Percentiles rank a stretch among this genome's conserved stretches.
Evolutionary conservation across 35 echinoderm and acorn worm species (phyloP).

Genomic region (Chiridota heheva): DNA sequence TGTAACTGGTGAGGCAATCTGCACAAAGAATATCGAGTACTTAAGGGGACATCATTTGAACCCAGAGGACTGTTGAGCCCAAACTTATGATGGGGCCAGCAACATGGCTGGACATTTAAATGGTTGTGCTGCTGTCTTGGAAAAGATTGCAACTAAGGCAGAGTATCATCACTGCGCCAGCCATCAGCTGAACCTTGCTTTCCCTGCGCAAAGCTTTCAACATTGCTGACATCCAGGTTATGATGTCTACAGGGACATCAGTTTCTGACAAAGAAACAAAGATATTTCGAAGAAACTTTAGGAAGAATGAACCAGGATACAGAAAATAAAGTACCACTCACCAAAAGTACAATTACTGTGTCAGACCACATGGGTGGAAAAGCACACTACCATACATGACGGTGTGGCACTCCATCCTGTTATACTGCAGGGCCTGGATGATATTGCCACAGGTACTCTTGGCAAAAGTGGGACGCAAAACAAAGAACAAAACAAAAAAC

Average conservation of each 20-base stretch:
- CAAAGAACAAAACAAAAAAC: too few relatives aligned
- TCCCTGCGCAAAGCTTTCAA: constrained; percentile 18
- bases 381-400: too few relatives aligned
- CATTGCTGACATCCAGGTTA: constrained; percentile 44
- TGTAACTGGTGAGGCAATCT: too few relatives aligned
- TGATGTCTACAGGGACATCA: constrained; percentile 24
- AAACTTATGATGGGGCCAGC: constrained; percentile 54
- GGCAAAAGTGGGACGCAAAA: too few relatives aligned
- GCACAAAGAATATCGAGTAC: neutral
- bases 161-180: constrained; percentile 60
- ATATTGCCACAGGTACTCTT: too few relatives aligned
- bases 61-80: constrained; percentile 30
- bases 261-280: constrained; percentile 44
- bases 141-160: constrained; percentile 20
- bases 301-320: neutral
- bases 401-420: too few relatives aligned
- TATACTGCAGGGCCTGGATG: too few relatives aligned
- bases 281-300: constrained; percentile 16
- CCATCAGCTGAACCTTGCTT: constrained; percentile 50
- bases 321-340: neutral
- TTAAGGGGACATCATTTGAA: neutral
- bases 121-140: constrained; percentile 40
- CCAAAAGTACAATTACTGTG: constrained; percentile 14
- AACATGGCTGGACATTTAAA: constrained; percentile 58
- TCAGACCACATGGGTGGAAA: constrained; percentile 71